These are phyloP conservation scores for Sebastes baramenuke DNA, from an alignment of 2,797 vertebrate genomes.

Conservation along the genomic window DNA sequence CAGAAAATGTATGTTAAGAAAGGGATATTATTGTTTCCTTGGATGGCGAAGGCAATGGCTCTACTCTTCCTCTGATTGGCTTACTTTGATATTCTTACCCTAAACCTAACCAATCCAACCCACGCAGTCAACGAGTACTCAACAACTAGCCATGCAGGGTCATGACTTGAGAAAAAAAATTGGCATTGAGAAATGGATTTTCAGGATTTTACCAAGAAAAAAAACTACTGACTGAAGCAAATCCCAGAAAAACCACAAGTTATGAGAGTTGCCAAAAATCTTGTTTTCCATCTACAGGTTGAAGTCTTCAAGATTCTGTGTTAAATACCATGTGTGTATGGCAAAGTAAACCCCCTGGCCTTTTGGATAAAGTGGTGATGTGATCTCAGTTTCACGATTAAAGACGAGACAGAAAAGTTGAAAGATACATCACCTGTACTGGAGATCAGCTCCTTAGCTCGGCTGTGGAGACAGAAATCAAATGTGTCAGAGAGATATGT, in stretches of 20 bases:
- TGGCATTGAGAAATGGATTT: background rate
- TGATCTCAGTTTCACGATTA: background rate
- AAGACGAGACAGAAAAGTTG: background rate
- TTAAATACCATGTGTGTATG: background rate
- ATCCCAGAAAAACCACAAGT: background rate
- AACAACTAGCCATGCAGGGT: too few relatives aligned
- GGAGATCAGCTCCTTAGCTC: too few relatives aligned
- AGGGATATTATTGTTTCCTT: background rate
- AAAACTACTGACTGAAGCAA: background rate
- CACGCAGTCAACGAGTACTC: too few relatives aligned
- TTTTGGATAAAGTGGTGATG: background rate
- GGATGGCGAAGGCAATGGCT: background rate
- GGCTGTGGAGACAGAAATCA: too few relatives aligned
- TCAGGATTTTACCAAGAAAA: background rate
- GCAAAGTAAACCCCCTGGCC: background rate
- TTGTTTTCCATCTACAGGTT: background rate
- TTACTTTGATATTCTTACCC: background rate
- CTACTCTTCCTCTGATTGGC: background rate
- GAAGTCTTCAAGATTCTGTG: background rate
- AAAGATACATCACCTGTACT: constrained; percentile 45
- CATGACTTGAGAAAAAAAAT: too few relatives aligned
- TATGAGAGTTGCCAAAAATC: background rate
- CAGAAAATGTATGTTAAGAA: background rate
- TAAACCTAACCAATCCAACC: too few relatives aligned
- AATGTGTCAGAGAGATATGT: too few relatives aligned